Base-by-base conservation (phyloP, 2,113 vertebrate species). In the Psilopogon haemacephalus region DNA sequence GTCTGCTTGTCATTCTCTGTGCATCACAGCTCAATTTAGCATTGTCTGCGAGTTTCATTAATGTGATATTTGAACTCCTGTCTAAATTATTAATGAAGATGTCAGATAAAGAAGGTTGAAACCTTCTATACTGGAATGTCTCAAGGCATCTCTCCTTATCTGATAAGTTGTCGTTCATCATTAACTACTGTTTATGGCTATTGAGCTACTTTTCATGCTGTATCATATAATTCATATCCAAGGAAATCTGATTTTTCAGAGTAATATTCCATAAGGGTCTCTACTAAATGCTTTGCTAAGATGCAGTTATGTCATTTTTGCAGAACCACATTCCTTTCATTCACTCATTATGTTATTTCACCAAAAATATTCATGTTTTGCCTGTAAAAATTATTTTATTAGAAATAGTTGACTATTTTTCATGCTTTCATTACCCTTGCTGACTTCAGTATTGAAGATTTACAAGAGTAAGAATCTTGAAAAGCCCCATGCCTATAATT, bases 191-290 rank as follows among this genome's bases (percentile, higher is more conserved):
- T 94, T 96, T 95, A 96, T 94, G 95, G 93, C 69, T 91, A 93
- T 95, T 93, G 90, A 96, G 71, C 59, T 92, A 62, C 60, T 93
- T 93, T 96, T 95, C 94, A 97, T 94, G 93, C 95, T 81, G 1
- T 76, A 94, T 96, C 90, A 93, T 78, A 92, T 0, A 62, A 85
- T 91, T 96, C 0, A 1, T 90, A 97, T 75, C 90, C 92, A 96
- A 95, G 94, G 88, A 92, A 97, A 97, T 97, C 78, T 20, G 18
- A 97, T 97, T 97, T 97, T 95, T 91, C 95, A 86, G 76, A 94
- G 67, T 87, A 91, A 64, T 86, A 89, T 82, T 96, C 90, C 60
- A 81, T 5, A 7, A 93, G n/a, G 84, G 10, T 59, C 42, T 70
- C 15, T 87, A 78, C 4, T 12, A 85, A 95, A 86, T 70, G 42